Base-by-base conservation (phyloP, 2,888 invertebrate species). In the Ypsolopha scabrella region DNA sequence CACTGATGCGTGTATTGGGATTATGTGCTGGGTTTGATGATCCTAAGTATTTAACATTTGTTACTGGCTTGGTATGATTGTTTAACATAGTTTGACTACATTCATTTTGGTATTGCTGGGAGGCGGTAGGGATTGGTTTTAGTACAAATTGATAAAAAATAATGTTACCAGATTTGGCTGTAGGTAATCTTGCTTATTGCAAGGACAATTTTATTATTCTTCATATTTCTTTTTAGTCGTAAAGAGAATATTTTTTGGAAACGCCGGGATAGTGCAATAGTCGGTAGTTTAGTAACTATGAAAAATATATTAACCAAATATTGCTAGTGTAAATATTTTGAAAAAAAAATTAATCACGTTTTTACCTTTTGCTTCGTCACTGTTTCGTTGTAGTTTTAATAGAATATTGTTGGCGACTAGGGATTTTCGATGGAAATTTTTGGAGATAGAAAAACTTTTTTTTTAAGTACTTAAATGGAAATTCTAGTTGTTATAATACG, bases 231-330 rank as follows among this genome's bases (percentile, higher is more conserved):
- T 51, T 10, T 39, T 52, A 9, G 37, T 47, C 24, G 10, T 65
- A 64, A 70, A 64, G 63, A 70, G 59, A 64, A 63, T 70, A 72
- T 74, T 74, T 78, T 76, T 72, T 67, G 66, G 70, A 76, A 71
- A 72, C 72, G 85, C 85, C 85, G 85, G 85, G 83, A 77, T 79
- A 78, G 85, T 85, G 85, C 85, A 85, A 85, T 85, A 81, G 79
- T 60, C 13, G 47, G 73, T 83, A 83, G 83, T 58, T 66, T 81
- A 80, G 78, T 48, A 50, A 39, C 49, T 52, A 48, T 48, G 9
- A 36, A 34, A 44, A 51, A 41, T 33, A 68, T 70, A 64, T 60
- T 72, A 70, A 72, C 67, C 71, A 68, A 72, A 64, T 53, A 49
- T 63, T 64, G 62, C 63, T 75, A 71, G 65, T 67, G 67, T 73